Conservation (phyloP, 2,113 vertebrate species). For the Melanerpes aurifrons region DNA sequence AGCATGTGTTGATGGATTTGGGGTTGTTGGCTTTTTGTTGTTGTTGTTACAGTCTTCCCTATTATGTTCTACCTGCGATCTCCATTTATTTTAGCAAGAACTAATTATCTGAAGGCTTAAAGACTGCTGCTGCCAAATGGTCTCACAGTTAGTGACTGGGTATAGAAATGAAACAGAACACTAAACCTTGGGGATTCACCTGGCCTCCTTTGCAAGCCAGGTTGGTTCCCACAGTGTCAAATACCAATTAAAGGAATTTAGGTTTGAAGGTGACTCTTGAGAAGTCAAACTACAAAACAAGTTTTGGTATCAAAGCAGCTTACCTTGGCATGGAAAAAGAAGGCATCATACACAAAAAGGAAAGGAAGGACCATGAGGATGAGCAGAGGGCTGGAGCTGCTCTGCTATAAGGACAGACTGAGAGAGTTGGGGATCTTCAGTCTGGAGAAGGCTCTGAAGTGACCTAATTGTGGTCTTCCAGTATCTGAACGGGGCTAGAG, state of each 20-base stretch:
- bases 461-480: too few species aligned
- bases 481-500: too few species aligned
- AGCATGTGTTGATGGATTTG: neutral
- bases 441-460: too few species aligned
- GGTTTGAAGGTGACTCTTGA: conserved; percentile 73
- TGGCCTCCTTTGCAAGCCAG: conserved; percentile 76
- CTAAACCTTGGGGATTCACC: conserved; percentile 79
- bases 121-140: conserved; percentile 79
- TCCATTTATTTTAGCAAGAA: conserved; percentile 71
- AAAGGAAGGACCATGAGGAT: neutral
- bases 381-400: too few species aligned
- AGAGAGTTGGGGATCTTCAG: too few species aligned
- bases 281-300: conserved; percentile 66
- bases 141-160: conserved; percentile 78
- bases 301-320: conserved; percentile 34
- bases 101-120: conserved; percentile 83
- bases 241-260: conserved; percentile 68
- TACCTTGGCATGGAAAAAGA: neutral
- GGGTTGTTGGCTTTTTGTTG: neutral
- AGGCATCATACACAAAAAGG: neutral
- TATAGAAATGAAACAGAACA: conserved; percentile 75
- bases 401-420: too few species aligned
- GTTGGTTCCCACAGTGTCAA: conserved; percentile 65
- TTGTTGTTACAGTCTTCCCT: neutral
- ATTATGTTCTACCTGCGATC: conserved; percentile 55